Conservation (phyloP, 2,113 vertebrate species). For the Pseudonaja textilis region DNA sequence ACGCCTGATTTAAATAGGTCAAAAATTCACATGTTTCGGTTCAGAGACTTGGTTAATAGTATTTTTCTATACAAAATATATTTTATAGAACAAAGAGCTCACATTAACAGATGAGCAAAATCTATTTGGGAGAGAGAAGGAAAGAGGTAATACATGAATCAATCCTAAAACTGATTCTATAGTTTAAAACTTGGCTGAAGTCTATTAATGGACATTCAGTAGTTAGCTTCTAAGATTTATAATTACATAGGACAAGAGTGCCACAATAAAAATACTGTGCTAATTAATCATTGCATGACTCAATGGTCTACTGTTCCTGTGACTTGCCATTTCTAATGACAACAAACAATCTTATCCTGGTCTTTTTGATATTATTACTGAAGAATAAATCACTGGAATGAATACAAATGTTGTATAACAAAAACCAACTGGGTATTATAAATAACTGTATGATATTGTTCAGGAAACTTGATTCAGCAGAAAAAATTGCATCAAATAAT, state of each 20-base stretch:
- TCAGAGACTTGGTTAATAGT: neutral
- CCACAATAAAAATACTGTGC: constrained; percentile 27
- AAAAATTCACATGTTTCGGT: neutral
- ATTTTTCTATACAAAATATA: neutral
- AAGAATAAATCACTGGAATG: constrained; percentile 33
- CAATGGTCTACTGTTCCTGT: constrained; percentile 37
- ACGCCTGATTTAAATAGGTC: neutral
- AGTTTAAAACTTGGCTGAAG: constrained; percentile 13
- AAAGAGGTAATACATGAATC: neutral
- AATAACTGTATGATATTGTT: neutral
- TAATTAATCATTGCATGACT: constrained; percentile 44
- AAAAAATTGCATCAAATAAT: neutral
- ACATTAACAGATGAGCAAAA: neutral
- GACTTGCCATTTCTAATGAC: constrained; percentile 35
- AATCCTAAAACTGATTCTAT: constrained; percentile 11
- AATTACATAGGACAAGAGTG: constrained; percentile 6
- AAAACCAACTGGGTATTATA: constrained; percentile 2
- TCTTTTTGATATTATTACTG: constrained; percentile 39
- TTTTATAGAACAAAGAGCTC: neutral
- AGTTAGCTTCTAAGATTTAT: constrained; percentile 41
- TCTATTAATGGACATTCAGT: constrained; percentile 39
- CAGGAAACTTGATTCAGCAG: neutral
- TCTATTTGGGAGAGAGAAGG: neutral
- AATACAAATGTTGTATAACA: constrained; percentile 30
- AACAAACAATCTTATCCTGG: constrained; percentile 6